These are phyloP conservation scores for Notoglanidium macrostoma DNA, from an alignment of 2,797 vertebrate species.

Conservation along the genomic window DNA sequence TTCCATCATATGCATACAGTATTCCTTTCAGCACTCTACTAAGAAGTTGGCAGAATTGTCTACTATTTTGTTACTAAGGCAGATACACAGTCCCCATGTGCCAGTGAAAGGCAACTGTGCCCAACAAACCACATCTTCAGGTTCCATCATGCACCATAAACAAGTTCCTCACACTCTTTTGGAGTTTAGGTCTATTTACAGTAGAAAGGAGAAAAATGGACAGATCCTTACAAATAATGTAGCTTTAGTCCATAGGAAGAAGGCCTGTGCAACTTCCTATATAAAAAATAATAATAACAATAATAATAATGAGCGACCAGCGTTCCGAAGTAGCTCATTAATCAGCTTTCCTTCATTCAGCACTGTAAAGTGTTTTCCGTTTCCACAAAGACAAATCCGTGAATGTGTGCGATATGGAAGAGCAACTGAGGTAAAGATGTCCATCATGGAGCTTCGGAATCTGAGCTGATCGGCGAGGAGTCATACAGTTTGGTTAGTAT, in stretches of 20 bases:
- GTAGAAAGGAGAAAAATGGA: slow-evolving; percentile 15
- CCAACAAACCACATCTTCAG: slow-evolving; percentile 31
- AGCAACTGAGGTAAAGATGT: slow-evolving; percentile 35
- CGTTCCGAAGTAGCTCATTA: slow-evolving; percentile 66
- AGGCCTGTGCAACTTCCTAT: slow-evolving; percentile 19
- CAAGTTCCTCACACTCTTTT: slow-evolving; percentile 34
- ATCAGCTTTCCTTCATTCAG: slow-evolving; percentile 49
- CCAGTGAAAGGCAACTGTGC: slow-evolving; percentile 38
- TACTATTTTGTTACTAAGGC: slow-evolving; percentile 17
- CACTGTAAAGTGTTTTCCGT: slow-evolving; percentile 13
- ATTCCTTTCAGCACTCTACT: neutral
- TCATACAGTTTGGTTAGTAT: slow-evolving; percentile 20
- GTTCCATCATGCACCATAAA: slow-evolving; percentile 33
- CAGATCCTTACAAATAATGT: neutral
- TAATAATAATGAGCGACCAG: slow-evolving; percentile 16
- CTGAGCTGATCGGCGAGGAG: slow-evolving; percentile 3
- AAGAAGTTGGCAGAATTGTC: slow-evolving; percentile 24
- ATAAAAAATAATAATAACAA: neutral
- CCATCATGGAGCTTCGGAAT: slow-evolving; percentile 16
- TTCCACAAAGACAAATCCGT: neutral
- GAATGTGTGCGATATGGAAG: slow-evolving; percentile 31
- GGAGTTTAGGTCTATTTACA: slow-evolving; percentile 53
- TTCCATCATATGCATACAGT: neutral
- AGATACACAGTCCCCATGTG: slow-evolving; percentile 34
- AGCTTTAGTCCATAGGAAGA: slow-evolving; percentile 29